These are phyloP conservation scores for Acanthiza pusilla DNA, from an alignment of 2,797 vertebrate genomes.

Conservation along the genomic window DNA sequence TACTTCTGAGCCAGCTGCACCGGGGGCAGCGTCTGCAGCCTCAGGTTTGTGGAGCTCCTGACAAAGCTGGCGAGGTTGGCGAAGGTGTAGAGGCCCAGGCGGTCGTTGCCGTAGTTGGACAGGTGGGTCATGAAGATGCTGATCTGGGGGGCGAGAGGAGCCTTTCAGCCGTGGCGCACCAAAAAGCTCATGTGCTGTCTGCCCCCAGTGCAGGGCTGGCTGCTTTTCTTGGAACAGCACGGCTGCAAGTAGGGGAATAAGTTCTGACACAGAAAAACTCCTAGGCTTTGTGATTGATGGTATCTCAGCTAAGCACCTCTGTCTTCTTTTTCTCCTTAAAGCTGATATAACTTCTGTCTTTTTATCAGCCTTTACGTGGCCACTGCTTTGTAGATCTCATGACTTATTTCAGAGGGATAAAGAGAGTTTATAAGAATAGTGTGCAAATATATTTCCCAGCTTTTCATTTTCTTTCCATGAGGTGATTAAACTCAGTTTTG, in stretches of 20 bases:
- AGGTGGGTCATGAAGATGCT: constrained; percentile 99
- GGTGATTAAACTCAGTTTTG: not conserved
- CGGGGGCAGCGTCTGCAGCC: constrained; percentile 87
- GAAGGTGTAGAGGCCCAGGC: constrained; percentile 94
- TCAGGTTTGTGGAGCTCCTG: constrained; percentile 89
- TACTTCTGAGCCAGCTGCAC: constrained; percentile 90
- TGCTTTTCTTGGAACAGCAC: not conserved
- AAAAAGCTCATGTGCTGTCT: not conserved
- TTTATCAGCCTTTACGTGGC: not conserved
- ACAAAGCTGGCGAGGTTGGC: constrained; percentile 91
- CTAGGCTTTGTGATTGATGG: not conserved
- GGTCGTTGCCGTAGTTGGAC: constrained; percentile 96
- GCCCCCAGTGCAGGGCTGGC: not conserved
- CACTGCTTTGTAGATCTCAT: not conserved
- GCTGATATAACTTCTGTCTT: not conserved
- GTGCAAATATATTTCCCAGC: not conserved
- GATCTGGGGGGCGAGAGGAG: constrained; percentile 78
- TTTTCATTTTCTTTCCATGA: not conserved
- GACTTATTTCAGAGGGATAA: not conserved
- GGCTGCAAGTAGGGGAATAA: not conserved
- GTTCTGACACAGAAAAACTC: not conserved
- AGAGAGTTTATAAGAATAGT: not conserved
- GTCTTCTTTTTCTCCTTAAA: not conserved
- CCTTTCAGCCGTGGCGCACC: not conserved
- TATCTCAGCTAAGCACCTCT: not conserved